Base-by-base conservation (phyloP, 2,888 invertebrate species). In the Hemistola chrysoprasaria region DNA sequence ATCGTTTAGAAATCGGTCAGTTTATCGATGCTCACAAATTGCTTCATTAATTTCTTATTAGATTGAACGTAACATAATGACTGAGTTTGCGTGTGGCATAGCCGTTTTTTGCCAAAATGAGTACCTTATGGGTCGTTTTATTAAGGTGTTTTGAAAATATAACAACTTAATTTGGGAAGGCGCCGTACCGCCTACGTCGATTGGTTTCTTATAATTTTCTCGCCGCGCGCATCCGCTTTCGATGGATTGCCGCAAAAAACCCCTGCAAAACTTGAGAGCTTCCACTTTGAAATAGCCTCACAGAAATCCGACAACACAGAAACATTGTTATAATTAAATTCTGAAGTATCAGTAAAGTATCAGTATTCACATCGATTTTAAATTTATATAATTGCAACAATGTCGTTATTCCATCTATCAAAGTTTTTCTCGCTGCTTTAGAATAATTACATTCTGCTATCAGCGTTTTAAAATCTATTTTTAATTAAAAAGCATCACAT, bases 401-500 rank as follows among this genome's bases (percentile, higher is more conserved):
- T 40, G 36, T 38, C 34, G 6, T 26, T 25, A 29, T 40, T 33
- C 27, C 29, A 29, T 39, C 20, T 26, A 25, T 34, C 22, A 24
- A 8, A 38, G 26, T 62, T 65, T 71, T 71, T 77, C 69, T 80
- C 83, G 75, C 65, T 62, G 9, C 16, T 64, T 57, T 62, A 65
- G 64, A 71, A 69, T 80, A 81, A 87, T 86, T 84, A 78, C 81
- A 82, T 76, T 74, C 72, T 60, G 65, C 85, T 88, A 88, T 88
- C 87, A 74, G 65, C 59, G 51, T 64, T 66, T 76, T 69, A 59
- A 71, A 75, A 87, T 87, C 88, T 78, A 79, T 78, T 85, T 87
- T 87, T 86, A 88, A 87, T 88, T 86, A 86, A 87, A 84, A 85
- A 76, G 74, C 78, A 82, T 84, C 86, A 86, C 81, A 87, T 87